Evolutionary conservation across 2,113 vertebrate species (phyloP), one percentile per base, ranked within the genome.

Genomic region (Paramormyrops kingsleyae): DNA sequence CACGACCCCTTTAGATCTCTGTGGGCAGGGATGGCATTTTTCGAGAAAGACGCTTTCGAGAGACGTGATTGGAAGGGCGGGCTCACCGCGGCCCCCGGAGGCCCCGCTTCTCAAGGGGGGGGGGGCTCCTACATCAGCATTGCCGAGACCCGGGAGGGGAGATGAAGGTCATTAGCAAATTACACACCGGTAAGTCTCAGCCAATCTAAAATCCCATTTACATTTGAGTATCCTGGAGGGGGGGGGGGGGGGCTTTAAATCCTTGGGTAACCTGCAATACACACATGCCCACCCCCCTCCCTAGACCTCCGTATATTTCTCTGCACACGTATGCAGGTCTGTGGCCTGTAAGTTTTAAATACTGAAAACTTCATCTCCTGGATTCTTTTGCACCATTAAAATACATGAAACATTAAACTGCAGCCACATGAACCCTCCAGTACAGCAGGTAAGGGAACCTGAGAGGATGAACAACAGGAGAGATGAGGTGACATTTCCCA

Each of bases 111-210:
- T 66, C 9, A 66, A 66, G 24, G 62, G n/a, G 52, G 53, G 53
- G 42, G 6, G 46, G 56, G 56, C 62, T 66, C 62, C 62, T 12
- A 3, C n/a, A 66, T 66, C 62, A 27, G 62, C 62, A 31, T 1
- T 12, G 62, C 62, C n/a, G n/a, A 44, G 77, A 83, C 31, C 77
- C 77, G 4, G 77, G 39, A 44, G 77, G 77, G 39, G 77, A 44
- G 62, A 87, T 31, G 56, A 87, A 86, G 89, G 83, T 42, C 89
- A 90, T 86, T 90, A 90, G 86, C 84, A 49, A 47, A n/a, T 66
- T 66, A 66, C 9, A 66, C 62, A 31, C 9, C 9, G 62, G n/a
- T 12, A 87, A 87, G 39, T 53, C 70, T 74, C 85, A 83, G 44
- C 83, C 53, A 86, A 66, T 87, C 50, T 62, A 46, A 87, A 27